phyloP scores from a whole-genome alignment of 2,797 vertebrate genomes.

The Syngnathus acus region DNA sequence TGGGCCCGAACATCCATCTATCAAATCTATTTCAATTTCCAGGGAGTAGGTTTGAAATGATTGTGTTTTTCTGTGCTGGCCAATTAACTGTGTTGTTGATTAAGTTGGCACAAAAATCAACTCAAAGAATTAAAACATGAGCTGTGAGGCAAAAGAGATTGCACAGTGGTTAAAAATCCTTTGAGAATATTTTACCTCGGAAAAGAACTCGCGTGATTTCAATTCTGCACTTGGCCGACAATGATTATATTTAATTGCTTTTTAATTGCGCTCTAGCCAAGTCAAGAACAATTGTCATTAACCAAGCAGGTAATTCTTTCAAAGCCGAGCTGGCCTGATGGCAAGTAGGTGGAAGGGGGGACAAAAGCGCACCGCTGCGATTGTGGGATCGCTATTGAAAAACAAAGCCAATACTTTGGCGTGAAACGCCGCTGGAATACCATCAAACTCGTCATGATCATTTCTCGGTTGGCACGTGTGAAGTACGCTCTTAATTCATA shows the following conservation, averaged over 20 bases:
- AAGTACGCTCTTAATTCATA: conserved; percentile 24
- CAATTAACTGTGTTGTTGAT: conserved; percentile 72
- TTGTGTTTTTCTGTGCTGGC: conserved; percentile 60
- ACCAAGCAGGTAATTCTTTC: conserved; percentile 54
- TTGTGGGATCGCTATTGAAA: conserved; percentile 37
- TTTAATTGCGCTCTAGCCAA: conserved; percentile 13
- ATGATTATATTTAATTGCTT: not conserved
- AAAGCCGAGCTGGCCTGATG: conserved; percentile 48
- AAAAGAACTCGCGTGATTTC: not conserved
- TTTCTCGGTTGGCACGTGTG: conserved; percentile 27
- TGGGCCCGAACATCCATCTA: conserved; percentile 65
- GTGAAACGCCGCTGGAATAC: conserved; percentile 28
- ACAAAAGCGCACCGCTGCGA: conserved; percentile 47
- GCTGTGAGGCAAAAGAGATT: not conserved
- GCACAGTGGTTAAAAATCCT: not conserved
- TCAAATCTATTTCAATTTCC: conserved; percentile 74
- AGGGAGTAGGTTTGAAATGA: conserved; percentile 41
- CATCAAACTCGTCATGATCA: conserved; percentile 30
- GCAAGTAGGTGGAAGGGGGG: conserved; percentile 43
- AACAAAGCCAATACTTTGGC: conserved; percentile 39
- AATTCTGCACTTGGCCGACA: not conserved
- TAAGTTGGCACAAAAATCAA: conserved; percentile 38
- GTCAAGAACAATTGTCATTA: conserved; percentile 62
- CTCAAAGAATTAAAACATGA: not conserved
- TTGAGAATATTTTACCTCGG: not conserved